phyloP scores from a whole-genome alignment of 2,113 vertebrate species.

The Scartelaos histophorus region DNA sequence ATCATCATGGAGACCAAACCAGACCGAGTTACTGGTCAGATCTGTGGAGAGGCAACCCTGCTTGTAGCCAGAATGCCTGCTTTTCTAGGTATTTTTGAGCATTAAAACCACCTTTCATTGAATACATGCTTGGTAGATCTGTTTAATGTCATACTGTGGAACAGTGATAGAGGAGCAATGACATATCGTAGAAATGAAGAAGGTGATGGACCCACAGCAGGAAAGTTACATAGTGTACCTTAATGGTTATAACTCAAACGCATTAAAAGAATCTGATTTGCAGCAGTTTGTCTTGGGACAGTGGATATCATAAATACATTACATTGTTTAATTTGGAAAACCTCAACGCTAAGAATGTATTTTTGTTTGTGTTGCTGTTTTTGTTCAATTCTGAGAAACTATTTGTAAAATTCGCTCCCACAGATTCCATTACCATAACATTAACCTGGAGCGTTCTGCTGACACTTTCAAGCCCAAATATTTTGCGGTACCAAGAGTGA shows the following conservation, averaged over 20 bases:
- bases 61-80: too few relatives aligned
- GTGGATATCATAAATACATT: slow-evolving; percentile 46
- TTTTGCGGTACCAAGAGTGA: slow-evolving; percentile 23
- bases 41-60: too few relatives aligned
- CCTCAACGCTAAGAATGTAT: slow-evolving; percentile 31
- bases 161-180: too few relatives aligned
- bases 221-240: too few relatives aligned
- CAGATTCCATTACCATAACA: slow-evolving; percentile 55
- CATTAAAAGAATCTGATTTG: slow-evolving; percentile 24
- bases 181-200: too few relatives aligned
- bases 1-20: too few relatives aligned
- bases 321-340: slow-evolving; percentile 43
- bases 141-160: too few relatives aligned
- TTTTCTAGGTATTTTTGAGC: too few relatives aligned
- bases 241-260: not conserved
- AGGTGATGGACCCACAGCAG: too few relatives aligned
- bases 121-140: too few relatives aligned
- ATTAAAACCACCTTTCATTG: too few relatives aligned
- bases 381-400: slow-evolving; percentile 49
- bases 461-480: slow-evolving; percentile 43
- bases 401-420: slow-evolving; percentile 53
- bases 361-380: slow-evolving; percentile 39
- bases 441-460: slow-evolving; percentile 42
- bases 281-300: slow-evolving; percentile 13
- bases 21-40: too few relatives aligned